Conservation (phyloP, 2,888 invertebrate species). For the Noctua janthe region DNA sequence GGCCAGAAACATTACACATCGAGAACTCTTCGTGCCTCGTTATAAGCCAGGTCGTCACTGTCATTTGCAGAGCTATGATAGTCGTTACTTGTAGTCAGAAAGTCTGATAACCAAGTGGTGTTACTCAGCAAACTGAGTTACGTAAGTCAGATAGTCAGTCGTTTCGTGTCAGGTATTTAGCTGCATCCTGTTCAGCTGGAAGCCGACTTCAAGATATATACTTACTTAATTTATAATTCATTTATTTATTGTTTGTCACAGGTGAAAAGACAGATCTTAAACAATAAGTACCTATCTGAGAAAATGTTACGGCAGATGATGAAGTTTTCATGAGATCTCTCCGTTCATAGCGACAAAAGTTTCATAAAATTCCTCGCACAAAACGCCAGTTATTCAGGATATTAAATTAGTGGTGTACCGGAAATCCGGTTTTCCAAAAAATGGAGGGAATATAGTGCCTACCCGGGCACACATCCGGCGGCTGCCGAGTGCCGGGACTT, state of each 20-base stretch:
- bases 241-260: too few species aligned
- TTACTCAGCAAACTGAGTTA: too few species aligned
- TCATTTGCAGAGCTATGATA: not conserved
- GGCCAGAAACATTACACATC: not conserved
- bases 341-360: not conserved
- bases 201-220: not conserved
- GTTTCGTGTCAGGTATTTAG: not conserved
- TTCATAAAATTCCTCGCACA: conserved; percentile 18
- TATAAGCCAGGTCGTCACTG: not conserved
- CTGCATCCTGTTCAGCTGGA: not conserved
- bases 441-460: conserved; percentile 29
- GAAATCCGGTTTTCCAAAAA: conserved; percentile 51
- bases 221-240: too few species aligned
- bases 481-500: not conserved
- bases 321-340: too few species aligned
- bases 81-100: not conserved
- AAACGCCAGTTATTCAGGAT: conserved; percentile 23
- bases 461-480: conserved; percentile 37
- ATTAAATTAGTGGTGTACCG: conserved; percentile 32
- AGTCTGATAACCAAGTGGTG: not conserved
- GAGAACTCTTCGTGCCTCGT: too few species aligned
- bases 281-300: too few species aligned
- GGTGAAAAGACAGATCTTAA: too few species aligned
- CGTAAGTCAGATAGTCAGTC: not conserved
- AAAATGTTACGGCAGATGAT: not conserved